Conservation (phyloP, 2,797 vertebrate genomes). For the Chiroxiphia lanceolata region DNA sequence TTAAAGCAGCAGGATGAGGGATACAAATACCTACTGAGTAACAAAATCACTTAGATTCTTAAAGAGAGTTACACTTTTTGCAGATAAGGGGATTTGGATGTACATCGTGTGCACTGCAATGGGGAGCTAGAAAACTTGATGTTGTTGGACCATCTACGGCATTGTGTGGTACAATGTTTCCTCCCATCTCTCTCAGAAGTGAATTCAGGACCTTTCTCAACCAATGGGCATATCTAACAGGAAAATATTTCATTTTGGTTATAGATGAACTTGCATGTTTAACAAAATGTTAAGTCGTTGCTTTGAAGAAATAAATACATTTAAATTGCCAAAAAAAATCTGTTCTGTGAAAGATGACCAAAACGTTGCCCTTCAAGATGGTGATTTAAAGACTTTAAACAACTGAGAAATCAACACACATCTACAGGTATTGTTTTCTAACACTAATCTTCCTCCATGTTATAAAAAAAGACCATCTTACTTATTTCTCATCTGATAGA, state of each 20-base stretch:
- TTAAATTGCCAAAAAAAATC: background rate
- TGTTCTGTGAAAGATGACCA: background rate
- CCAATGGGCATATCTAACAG: accelerated
- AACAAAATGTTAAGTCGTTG: background rate
- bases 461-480: background rate
- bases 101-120: background rate
- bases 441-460: background rate
- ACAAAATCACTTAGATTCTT: background rate
- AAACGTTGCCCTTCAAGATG: background rate
- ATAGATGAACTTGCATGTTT: background rate
- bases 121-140: background rate
- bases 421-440: background rate
- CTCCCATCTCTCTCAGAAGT: background rate
- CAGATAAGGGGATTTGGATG: background rate
- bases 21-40: background rate
- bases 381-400: background rate
- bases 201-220: background rate
- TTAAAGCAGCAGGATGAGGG: background rate
- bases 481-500: background rate
- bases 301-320: background rate
- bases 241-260: background rate
- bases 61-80: background rate
- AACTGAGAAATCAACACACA: background rate
- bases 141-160: background rate
- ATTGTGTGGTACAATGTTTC: background rate